Evolutionary conservation across 2,113 vertebrate genomes (phyloP).

Genomic region (Plectropomus leopardus): DNA sequence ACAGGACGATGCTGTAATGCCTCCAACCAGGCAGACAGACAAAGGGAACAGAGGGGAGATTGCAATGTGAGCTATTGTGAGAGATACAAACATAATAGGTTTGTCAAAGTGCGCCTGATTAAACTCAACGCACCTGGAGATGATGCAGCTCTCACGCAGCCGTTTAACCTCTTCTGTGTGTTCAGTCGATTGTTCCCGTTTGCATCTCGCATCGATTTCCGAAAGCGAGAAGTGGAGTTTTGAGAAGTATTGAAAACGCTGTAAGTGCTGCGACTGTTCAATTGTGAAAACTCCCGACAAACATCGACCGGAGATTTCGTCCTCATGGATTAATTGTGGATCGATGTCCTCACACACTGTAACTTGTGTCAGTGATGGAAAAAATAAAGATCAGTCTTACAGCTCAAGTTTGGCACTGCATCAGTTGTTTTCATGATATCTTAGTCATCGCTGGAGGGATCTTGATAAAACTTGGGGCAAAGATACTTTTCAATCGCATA

Average conservation of each 20-base stretch:
- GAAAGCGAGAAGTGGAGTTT: slow-evolving; percentile 36
- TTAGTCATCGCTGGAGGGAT: not conserved
- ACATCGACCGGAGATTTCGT: slow-evolving; percentile 29
- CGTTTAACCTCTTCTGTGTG: slow-evolving; percentile 45
- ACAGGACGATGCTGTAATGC: slow-evolving; percentile 31
- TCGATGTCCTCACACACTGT: slow-evolving; percentile 27
- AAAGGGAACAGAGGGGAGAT: slow-evolving; percentile 25
- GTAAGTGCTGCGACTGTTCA: slow-evolving; percentile 17
- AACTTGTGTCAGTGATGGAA: slow-evolving; percentile 4
- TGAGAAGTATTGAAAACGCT: slow-evolving; percentile 40
- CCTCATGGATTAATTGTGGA: slow-evolving; percentile 5
- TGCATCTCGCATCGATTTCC: slow-evolving; percentile 65
- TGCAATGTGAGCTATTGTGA: slow-evolving; percentile 32
- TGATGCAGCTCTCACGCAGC: slow-evolving; percentile 54
- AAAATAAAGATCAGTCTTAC: not conserved
- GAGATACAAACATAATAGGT: slow-evolving; percentile 52
- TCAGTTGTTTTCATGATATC: not conserved
- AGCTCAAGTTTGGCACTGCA: not conserved
- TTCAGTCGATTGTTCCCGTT: slow-evolving; percentile 63
- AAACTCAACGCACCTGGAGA: slow-evolving; percentile 53
- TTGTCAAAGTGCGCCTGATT: slow-evolving; percentile 69
- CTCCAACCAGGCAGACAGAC: slow-evolving; percentile 23
- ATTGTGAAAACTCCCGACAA: slow-evolving; percentile 32
- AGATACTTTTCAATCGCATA: not conserved
- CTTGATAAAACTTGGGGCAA: not conserved